Conservation (phyloP, 2,797 vertebrate species). For the Enoplosus armatus region DNA sequence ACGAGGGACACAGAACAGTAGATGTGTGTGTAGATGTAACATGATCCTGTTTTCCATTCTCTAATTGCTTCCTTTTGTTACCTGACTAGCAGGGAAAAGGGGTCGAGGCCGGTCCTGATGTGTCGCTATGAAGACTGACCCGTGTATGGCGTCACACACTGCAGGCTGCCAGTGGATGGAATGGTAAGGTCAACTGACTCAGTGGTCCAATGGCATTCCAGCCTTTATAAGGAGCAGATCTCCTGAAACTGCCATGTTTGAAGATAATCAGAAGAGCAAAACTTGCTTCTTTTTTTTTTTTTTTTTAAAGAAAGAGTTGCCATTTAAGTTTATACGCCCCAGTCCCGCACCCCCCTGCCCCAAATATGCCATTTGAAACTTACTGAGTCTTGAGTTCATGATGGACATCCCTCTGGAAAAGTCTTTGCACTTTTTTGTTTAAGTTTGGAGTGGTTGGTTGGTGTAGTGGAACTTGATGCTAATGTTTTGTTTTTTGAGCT, state of each 20-base stretch:
- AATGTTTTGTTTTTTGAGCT: slow-evolving; percentile 34
- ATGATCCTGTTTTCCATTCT: slow-evolving; percentile 83
- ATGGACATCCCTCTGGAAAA: slow-evolving; percentile 68
- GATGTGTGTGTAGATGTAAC: slow-evolving; percentile 58
- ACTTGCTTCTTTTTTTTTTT: slow-evolving; percentile 42
- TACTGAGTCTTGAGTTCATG: slow-evolving; percentile 52
- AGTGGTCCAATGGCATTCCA: slow-evolving; percentile 89
- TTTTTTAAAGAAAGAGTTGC: slow-evolving; percentile 20
- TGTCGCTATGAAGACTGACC: slow-evolving; percentile 95
- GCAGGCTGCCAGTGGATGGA: slow-evolving; percentile 92
- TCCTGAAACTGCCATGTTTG: slow-evolving; percentile 65
- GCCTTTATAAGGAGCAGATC: slow-evolving; percentile 89
- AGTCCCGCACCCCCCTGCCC: not conserved
- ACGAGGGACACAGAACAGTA: slow-evolving; percentile 1
- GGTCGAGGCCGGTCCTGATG: slow-evolving; percentile 95
- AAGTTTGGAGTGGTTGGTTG: slow-evolving; percentile 74
- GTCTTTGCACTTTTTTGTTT: slow-evolving; percentile 78
- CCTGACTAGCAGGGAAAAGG: slow-evolving; percentile 98
- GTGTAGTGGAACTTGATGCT: slow-evolving; percentile 70
- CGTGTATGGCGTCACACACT: slow-evolving; percentile 87
- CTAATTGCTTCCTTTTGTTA: slow-evolving; percentile 99
- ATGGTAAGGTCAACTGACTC: slow-evolving; percentile 93
- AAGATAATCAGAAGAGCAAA: slow-evolving; percentile 67
- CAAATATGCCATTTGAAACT: slow-evolving; percentile 43
- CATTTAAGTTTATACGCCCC: slow-evolving; percentile 44